These are phyloP conservation scores for Glaucopsyche alexis DNA, from an alignment of 2,888 invertebrate genomes.

Conservation along the genomic window DNA sequence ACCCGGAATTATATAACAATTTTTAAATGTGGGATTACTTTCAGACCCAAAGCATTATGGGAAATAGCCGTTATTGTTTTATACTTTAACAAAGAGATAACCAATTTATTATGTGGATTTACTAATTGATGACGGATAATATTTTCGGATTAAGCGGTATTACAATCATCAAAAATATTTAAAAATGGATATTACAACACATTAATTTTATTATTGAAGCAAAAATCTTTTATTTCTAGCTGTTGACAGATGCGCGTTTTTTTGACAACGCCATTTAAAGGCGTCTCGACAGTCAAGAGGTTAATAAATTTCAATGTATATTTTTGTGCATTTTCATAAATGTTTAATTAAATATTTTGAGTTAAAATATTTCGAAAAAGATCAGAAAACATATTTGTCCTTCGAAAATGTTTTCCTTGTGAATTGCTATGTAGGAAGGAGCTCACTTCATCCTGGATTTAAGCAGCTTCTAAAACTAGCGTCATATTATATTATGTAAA, in stretches of 20 bases:
- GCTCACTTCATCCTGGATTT: constrained; percentile 1
- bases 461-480: constrained; percentile 11
- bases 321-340: no score
- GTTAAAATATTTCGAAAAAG: no score
- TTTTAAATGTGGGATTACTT: constrained; percentile 34
- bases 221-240: no score
- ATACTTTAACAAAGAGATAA: background rate
- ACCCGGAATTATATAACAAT: constrained; percentile 35
- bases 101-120: background rate
- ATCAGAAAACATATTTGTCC: background rate
- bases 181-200: no score
- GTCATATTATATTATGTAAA: constrained; percentile 16
- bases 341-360: no score
- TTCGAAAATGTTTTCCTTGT: constrained; percentile 2
- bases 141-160: background rate
- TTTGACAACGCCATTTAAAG: no score
- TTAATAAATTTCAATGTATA: no score
- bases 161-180: no score
- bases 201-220: no score
- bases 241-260: no score
- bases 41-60: constrained; percentile 24
- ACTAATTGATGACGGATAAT: background rate
- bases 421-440: background rate
- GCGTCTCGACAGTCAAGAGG: no score
- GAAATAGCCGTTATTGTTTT: constrained; percentile 2